phyloP scores from a whole-genome alignment of 2,797 vertebrate genomes.

The Neosilurus mollespiculum region DNA sequence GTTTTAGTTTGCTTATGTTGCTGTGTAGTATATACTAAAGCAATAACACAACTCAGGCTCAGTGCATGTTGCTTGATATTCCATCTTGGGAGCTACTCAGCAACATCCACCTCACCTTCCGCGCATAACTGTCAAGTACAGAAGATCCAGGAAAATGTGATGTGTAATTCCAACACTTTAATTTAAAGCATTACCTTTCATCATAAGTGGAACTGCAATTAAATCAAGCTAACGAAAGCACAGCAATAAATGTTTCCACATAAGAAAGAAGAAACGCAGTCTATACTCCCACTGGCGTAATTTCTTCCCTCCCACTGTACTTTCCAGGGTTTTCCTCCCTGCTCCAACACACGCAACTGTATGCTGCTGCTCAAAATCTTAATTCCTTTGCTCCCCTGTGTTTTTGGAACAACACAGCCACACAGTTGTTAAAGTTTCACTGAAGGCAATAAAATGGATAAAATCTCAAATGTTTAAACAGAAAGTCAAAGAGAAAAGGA shows the following conservation, averaged over 20 bases:
- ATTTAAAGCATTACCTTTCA: constrained; percentile 11
- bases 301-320: constrained; percentile 38
- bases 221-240: constrained; percentile 6
- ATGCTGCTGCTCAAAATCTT: constrained; percentile 32
- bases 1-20: no score
- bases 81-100: no score
- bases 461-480: constrained; percentile 13
- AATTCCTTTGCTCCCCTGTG: constrained; percentile 42
- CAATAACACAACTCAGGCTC: no score
- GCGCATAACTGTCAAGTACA: no score
- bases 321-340: constrained; percentile 49
- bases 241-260: constrained; percentile 23
- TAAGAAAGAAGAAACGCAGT: constrained; percentile 15
- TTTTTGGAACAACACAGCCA: constrained; percentile 56
- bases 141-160: constrained; percentile 1
- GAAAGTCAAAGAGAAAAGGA: not conserved
- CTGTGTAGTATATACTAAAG: no score
- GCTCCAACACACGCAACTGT: constrained; percentile 26
- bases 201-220: not conserved
- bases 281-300: constrained; percentile 33
- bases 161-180: not conserved
- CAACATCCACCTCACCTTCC: no score
- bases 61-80: no score
- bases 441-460: constrained; percentile 47
- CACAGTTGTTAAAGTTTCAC: constrained; percentile 52